Evolutionary conservation across 2,797 vertebrate genomes (phyloP).

Genomic region (Tarsius wallacei): DNA sequence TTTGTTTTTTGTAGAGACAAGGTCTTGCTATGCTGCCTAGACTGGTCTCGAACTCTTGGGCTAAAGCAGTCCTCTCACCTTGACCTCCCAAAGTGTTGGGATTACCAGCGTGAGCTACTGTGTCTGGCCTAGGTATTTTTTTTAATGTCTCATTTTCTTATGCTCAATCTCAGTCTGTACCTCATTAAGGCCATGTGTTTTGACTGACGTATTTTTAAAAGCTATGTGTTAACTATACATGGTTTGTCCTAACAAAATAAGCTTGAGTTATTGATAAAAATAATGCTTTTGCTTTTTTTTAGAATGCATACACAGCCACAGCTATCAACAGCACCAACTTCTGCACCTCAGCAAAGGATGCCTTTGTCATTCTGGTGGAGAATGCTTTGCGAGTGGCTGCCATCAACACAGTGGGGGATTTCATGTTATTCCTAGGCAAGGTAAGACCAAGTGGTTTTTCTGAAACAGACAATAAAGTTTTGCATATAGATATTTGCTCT

Average conservation of each 20-base stretch:
- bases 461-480: background rate
- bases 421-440: conserved; percentile 98
- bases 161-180: background rate
- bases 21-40: too few species aligned
- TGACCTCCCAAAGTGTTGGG: too few species aligned
- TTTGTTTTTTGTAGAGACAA: too few species aligned
- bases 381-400: conserved; percentile 97
- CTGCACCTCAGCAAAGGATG: conserved; percentile 98
- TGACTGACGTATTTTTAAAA: conserved; percentile 45
- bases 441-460: conserved; percentile 89
- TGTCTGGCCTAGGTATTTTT: background rate
- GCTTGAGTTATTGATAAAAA: conserved; percentile 5
- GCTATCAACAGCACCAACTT: conserved; percentile 99
- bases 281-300: conserved; percentile 74
- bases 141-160: background rate
- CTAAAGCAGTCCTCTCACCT: too few species aligned
- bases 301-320: conserved; percentile 99
- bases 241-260: conserved; percentile 3
- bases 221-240: background rate
- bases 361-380: conserved; percentile 98
- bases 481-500: background rate
- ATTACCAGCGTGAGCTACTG: too few species aligned
- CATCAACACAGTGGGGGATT: conserved; percentile 98
- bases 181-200: conserved; percentile 1
- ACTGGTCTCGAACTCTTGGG: too few species aligned